Conservation (phyloP, 2,113 vertebrate species). For the Eleginops maclovinus region DNA sequence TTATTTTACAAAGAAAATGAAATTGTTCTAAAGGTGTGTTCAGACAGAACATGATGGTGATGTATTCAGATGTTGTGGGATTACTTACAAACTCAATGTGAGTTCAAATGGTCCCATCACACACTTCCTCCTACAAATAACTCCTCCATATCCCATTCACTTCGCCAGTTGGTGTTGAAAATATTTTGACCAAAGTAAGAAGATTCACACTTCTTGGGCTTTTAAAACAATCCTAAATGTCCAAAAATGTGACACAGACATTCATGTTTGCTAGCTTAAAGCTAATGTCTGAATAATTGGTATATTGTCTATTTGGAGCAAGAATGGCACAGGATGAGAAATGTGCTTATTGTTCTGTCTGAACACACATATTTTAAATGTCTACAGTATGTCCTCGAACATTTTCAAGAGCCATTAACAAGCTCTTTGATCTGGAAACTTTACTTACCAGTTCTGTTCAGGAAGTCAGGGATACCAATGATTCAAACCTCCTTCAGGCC, state of each 20-base stretch:
- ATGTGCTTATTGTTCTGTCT: constrained; percentile 1
- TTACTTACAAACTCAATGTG: background rate
- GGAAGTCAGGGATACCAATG: constrained; percentile 5
- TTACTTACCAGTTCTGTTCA: constrained; percentile 32
- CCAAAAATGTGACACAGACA: background rate
- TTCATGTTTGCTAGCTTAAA: background rate
- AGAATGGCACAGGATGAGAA: background rate
- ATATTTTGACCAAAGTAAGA: background rate
- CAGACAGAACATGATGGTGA: background rate
- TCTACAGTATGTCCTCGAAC: background rate
- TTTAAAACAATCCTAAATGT: background rate
- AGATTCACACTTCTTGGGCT: too few relatives aligned
- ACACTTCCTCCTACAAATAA: background rate
- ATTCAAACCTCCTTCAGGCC: background rate
- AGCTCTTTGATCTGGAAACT: background rate
- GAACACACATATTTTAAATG: constrained; percentile 6
- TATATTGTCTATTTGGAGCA: background rate
- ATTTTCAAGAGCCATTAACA: constrained; percentile 9
- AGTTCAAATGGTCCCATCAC: background rate
- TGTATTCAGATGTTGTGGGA: background rate
- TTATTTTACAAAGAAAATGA: too few relatives aligned
- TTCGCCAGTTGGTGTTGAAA: background rate
- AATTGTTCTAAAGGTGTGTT: constrained; percentile 10
- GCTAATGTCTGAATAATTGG: background rate
- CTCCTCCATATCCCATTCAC: too few relatives aligned